These are phyloP conservation scores for Larimichthys crocea DNA, from an alignment of 2,113 vertebrate species.

Conservation along the genomic window DNA sequence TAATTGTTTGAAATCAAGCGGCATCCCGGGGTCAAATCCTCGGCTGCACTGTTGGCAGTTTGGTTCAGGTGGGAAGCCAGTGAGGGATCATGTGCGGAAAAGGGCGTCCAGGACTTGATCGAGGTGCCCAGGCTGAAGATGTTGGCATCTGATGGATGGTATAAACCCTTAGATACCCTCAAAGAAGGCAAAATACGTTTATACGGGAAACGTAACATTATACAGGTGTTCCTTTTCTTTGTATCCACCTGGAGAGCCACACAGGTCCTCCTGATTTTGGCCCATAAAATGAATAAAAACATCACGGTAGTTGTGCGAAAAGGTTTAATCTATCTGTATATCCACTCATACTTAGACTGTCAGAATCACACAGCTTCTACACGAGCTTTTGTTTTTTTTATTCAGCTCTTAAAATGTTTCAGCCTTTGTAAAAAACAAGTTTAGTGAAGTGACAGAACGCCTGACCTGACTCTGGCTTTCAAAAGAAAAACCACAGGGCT, in stretches of 20 bases:
- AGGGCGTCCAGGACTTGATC: background rate
- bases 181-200: background rate
- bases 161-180: background rate
- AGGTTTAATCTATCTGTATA: background rate
- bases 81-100: background rate
- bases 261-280: background rate
- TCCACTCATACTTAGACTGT: background rate
- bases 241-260: background rate
- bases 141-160: background rate
- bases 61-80: background rate
- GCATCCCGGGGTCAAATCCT: background rate
- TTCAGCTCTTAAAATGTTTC: too few species aligned
- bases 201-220: background rate
- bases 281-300: background rate
- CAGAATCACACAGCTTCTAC: background rate
- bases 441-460: conserved; percentile 18
- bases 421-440: too few species aligned
- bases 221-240: conserved; percentile 7
- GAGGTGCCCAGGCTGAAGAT: background rate
- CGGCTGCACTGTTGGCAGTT: background rate
- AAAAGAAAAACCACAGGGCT: conserved; percentile 23
- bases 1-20: too few species aligned
- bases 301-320: background rate
- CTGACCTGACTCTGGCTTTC: conserved; percentile 43
- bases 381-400: background rate